phyloP scores from a whole-genome alignment of 2,888 invertebrate genomes.

The Spisula subtruncata region DNA sequence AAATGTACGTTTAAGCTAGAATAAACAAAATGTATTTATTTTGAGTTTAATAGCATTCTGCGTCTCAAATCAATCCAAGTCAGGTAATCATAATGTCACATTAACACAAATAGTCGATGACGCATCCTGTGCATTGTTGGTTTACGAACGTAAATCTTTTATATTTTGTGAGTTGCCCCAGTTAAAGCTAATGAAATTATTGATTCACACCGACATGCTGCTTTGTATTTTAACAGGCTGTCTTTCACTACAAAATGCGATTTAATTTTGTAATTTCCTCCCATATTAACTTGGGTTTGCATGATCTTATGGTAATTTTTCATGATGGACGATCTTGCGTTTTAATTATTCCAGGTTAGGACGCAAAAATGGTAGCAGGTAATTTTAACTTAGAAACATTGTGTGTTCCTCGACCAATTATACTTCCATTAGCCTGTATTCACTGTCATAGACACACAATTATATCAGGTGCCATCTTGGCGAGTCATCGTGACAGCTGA shows the following conservation, averaged over 20 bases:
- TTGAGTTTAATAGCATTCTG: too few species aligned
- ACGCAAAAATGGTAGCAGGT: too few species aligned
- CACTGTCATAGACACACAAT: conserved; percentile 20
- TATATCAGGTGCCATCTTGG: conserved; percentile 16
- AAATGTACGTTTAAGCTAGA: too few species aligned
- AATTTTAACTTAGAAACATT: too few species aligned
- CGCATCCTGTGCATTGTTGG: too few species aligned
- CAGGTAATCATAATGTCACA: too few species aligned
- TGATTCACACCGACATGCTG: background rate
- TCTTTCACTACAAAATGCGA: background rate
- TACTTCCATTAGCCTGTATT: background rate
- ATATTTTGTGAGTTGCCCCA: background rate
- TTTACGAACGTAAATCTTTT: too few species aligned
- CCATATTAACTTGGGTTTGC: background rate
- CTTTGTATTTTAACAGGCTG: background rate
- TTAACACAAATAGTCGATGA: too few species aligned
- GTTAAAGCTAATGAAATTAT: background rate
- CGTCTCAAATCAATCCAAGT: too few species aligned
- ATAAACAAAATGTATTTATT: too few species aligned
- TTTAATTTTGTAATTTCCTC: background rate
- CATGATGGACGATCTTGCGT: too few species aligned
- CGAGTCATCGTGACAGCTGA: background rate
- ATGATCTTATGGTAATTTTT: background rate
- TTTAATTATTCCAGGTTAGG: too few species aligned
- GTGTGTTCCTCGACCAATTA: conserved; percentile 9